Conservation (phyloP, 2,888 invertebrate genomes). For the Spialia ferax region DNA sequence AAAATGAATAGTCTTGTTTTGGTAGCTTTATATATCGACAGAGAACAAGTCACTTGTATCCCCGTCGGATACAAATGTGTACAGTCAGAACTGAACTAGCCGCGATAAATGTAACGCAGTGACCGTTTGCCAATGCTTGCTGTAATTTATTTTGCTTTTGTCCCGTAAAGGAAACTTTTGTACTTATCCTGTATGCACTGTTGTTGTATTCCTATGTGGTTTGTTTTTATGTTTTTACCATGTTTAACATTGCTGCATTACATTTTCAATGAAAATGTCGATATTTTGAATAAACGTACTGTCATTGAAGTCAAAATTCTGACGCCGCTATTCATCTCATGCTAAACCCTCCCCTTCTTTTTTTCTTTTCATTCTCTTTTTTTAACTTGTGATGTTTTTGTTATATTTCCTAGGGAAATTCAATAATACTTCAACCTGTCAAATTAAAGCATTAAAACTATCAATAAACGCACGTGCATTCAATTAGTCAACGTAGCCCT, state of each 20-base stretch:
- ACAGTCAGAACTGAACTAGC: slow-evolving; percentile 16
- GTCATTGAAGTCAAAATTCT: no score
- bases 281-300: not conserved
- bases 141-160: slow-evolving; percentile 26
- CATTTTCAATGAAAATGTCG: not conserved
- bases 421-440: slow-evolving; percentile 5
- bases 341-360: no score
- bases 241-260: not conserved
- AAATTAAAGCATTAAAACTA: slow-evolving; percentile 37
- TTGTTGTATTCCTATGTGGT: not conserved
- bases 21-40: slow-evolving; percentile 24
- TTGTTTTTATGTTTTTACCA: not conserved
- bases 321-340: no score
- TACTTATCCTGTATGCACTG: not conserved
- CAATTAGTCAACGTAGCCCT: slow-evolving; percentile 47
- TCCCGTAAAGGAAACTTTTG: slow-evolving; percentile 10
- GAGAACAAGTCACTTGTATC: slow-evolving; percentile 13
- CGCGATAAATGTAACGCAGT: slow-evolving; percentile 24
- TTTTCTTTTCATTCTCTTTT: no score
- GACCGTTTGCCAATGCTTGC: slow-evolving; percentile 27
- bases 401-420: no score
- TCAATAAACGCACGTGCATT: slow-evolving; percentile 42
- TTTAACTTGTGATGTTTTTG: not conserved
- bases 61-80: slow-evolving; percentile 27
- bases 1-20: slow-evolving; percentile 27